Conservation (phyloP, 1,140 invertebrate genomes). For the Polyergus mexicanus region DNA sequence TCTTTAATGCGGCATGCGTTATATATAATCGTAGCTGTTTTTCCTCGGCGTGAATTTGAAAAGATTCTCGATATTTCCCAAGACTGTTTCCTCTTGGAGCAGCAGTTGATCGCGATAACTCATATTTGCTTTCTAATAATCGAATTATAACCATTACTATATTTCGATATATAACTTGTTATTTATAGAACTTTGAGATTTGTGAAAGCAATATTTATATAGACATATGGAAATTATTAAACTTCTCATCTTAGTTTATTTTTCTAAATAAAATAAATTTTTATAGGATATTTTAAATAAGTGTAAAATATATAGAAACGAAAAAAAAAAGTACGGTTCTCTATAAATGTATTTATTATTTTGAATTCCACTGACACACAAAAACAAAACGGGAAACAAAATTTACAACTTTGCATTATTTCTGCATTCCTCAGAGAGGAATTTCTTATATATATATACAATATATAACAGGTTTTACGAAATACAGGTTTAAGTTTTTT, state of each 20-base stretch:
- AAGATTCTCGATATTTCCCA: slow-evolving; percentile 7
- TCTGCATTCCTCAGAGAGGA: background rate
- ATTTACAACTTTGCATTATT: background rate
- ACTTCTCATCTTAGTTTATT: background rate
- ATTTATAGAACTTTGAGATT: too few species aligned
- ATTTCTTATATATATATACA: background rate
- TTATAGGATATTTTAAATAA: background rate
- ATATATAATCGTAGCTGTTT: slow-evolving; percentile 45
- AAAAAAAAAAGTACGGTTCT: too few species aligned
- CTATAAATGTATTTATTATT: background rate
- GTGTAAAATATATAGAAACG: background rate
- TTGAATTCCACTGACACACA: background rate
- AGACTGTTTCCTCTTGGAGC: background rate
- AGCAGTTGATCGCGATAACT: slow-evolving; percentile 37
- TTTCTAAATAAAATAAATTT: background rate
- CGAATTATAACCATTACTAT: slow-evolving; percentile 23
- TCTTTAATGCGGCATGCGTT: slow-evolving; percentile 42
- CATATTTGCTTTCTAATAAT: background rate
- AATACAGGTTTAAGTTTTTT: slow-evolving; percentile 18
- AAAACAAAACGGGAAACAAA: background rate
- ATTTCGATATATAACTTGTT: too few species aligned
- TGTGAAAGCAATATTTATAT: background rate
- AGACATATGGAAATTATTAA: background rate
- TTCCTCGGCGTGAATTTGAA: slow-evolving; percentile 10
- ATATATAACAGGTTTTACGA: slow-evolving; percentile 15